Base-by-base conservation (phyloP, 92 coral and sea anemone genomes). In the Zoanthus solanderi region DNA sequence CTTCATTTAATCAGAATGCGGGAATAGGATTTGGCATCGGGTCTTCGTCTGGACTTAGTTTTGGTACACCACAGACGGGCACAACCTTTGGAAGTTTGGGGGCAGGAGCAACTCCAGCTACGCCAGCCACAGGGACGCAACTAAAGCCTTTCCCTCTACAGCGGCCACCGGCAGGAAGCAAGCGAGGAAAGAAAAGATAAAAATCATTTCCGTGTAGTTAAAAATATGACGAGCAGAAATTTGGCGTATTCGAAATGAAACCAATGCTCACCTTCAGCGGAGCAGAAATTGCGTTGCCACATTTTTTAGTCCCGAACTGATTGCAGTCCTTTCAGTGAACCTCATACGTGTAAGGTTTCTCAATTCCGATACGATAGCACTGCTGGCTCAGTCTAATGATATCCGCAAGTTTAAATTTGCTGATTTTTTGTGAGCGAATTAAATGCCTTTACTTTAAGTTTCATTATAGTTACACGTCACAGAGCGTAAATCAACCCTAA, bases 131-230 rank as follows among this genome's bases (percentile, higher is more conserved):
- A 66, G 90, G 92, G n/a, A 81, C 95, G 42, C 94, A 88, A 69
- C 78, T 93, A 3, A 95, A 88, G 69, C 83, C 92, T 14, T 95
- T 97, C 88, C 98, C 95, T 71, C 95, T 97, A 63, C 95, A 95
- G 78, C 90, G 93, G 56, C 99, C 98, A 5, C 99, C 99, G 4
- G 90, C 92, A 42, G 99, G 99, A 54, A 95, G 87, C 84, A 97
- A 97, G 68, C 68, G 98, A 88, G 99, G 97, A 29, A 97, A 95
- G 72, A 95, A 95, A 76, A 91, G 98, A 91, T 93, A 66, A 85
- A 52, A 79, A 32, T 9, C 30, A 12, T 12, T 34, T 77, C 48
- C 9, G 0, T 28, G 48, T 1, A 77, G 13, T 54, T 75, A 17
- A 9, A 9, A 7, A 50, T 50, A 11, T 2, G 12, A 50, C 12